Percentiles rank a stretch among this genome's conserved stretches.
phyloP scores from a whole-genome alignment of 1,140 invertebrate genomes.

The Macrobrachium nipponense region DNA sequence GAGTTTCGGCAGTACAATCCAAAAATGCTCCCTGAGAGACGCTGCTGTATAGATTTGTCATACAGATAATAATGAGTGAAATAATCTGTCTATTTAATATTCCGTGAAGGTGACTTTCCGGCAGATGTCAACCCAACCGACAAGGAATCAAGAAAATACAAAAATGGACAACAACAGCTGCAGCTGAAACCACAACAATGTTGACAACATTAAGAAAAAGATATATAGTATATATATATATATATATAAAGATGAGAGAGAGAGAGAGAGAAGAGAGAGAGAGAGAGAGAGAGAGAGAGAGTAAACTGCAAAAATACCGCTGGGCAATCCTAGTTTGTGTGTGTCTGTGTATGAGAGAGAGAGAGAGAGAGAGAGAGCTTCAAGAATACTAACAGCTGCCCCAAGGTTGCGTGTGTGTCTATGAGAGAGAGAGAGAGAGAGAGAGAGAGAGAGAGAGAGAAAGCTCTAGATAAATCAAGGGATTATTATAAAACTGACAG shows the following conservation, averaged over 20 bases:
- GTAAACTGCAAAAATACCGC: too few relatives aligned
- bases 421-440: slow-evolving; percentile 34
- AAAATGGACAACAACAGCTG: too few relatives aligned
- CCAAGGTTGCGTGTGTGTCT: background rate
- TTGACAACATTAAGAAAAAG: background rate
- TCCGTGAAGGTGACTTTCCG: too few relatives aligned
- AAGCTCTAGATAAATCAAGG: slow-evolving; percentile 17
- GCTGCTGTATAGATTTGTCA: too few relatives aligned
- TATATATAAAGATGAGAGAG: background rate
- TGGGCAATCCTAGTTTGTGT: background rate
- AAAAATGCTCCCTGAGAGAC: too few relatives aligned
- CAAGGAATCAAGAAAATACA: too few relatives aligned
- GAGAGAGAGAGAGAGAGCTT: background rate
- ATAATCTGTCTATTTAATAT: too few relatives aligned
- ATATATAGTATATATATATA: too few relatives aligned
- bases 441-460: slow-evolving; percentile 41
- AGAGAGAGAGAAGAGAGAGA: background rate
- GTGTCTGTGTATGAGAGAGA: background rate
- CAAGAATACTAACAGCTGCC: background rate
- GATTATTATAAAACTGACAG: slow-evolving; percentile 1
- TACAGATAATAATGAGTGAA: too few relatives aligned
- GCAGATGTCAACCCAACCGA: too few relatives aligned
- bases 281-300: background rate
- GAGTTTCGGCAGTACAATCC: too few relatives aligned
- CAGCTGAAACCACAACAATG: too few relatives aligned